Evolutionary conservation across 2,888 invertebrate species (phyloP).

Genomic region (Archips crataeganus): DNA sequence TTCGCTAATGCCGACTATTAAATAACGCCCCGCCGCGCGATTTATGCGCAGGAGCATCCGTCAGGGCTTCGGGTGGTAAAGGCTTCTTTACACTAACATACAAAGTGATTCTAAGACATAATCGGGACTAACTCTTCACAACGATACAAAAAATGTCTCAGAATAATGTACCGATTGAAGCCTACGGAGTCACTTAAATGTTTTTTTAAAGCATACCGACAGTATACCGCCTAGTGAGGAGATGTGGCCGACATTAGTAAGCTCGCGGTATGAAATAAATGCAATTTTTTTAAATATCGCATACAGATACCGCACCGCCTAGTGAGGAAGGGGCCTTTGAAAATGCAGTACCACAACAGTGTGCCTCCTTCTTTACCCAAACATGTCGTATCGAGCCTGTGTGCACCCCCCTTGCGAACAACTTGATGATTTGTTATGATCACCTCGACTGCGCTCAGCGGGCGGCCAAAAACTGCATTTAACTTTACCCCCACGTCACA

Average conservation of each 20-base stretch:
- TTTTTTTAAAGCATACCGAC: no score
- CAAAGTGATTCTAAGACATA: no score
- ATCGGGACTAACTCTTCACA: no score
- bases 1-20: constrained; percentile 54
- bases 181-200: no score
- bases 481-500: constrained; percentile 53
- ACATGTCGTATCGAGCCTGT: constrained; percentile 25
- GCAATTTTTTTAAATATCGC: no score
- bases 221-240: no score
- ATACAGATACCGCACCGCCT: no score
- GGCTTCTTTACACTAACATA: constrained; percentile 16
- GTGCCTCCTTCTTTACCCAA: constrained; percentile 6
- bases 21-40: constrained; percentile 68
- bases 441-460: constrained; percentile 73
- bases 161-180: no score
- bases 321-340: no score
- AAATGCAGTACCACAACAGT: background rate
- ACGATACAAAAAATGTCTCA: no score
- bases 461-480: constrained; percentile 77
- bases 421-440: constrained; percentile 82
- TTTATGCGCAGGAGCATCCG: constrained; percentile 52
- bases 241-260: no score
- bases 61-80: constrained; percentile 45
- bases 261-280: no score
- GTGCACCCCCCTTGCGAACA: constrained; percentile 51